A percentile compares a stretch with the other conserved stretches of the same genome.
Conservation (phyloP, 2,888 invertebrate genomes). For the Sylvicola cinctus region DNA sequence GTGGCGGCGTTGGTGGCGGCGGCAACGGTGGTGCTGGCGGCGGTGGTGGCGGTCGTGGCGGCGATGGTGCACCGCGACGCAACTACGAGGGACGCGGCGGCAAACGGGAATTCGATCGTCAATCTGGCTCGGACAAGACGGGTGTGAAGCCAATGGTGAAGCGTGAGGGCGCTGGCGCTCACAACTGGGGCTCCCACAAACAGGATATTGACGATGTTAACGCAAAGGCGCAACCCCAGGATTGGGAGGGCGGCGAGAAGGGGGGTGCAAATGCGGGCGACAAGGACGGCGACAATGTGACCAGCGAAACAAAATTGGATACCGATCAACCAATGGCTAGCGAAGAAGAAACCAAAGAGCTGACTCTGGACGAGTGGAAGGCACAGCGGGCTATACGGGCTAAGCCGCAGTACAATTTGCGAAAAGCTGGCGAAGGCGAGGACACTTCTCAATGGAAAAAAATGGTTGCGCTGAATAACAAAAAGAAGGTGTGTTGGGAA, state of each 20-base stretch:
- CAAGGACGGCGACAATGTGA: constrained; percentile 15
- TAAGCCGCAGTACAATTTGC: constrained; percentile 74
- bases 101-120: constrained; percentile 84
- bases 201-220: constrained; percentile 55
- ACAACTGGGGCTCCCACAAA: constrained; percentile 89
- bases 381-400: constrained; percentile 59
- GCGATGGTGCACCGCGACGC: constrained; percentile 16
- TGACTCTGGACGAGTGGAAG: constrained; percentile 91
- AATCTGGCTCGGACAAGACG: constrained; percentile 88
- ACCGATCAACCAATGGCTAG: constrained; percentile 20
- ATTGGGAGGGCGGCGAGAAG: constrained; percentile 13
- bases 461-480: constrained; percentile 58
- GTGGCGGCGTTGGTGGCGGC: constrained; percentile 18
- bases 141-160: constrained; percentile 88
- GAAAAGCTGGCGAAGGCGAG: constrained; percentile 88
- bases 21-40: constrained; percentile 15
- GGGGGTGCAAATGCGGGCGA: constrained; percentile 25
- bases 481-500: constrained; percentile 40
- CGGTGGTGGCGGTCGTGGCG: constrained; percentile 17
- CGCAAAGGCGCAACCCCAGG: constrained; percentile 13
- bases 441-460: constrained; percentile 84
- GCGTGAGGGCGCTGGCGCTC: constrained; percentile 82
- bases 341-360: constrained; percentile 64
- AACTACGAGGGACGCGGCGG: constrained; percentile 31
- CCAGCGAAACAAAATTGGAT: constrained; percentile 23